Evolutionary conservation across 1,140 invertebrate species (phyloP), one percentile per base, ranked within the genome.

Genomic region (Drosophila kikkawai): DNA sequence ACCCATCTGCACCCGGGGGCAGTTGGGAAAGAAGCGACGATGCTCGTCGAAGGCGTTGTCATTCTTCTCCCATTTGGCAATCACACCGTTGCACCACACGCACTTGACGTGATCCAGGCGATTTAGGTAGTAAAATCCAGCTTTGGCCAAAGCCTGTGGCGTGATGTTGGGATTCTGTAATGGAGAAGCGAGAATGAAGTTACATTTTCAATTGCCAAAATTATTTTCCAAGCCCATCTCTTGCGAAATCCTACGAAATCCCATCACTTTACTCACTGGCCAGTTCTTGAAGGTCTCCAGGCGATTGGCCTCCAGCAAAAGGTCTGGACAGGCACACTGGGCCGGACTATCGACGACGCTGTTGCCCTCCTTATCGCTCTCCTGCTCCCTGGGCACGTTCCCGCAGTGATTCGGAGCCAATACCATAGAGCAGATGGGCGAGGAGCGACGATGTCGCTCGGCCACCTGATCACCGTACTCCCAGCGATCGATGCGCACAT

Each of bases 1-100:
- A 4, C 92, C 91, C 59, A 91, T 80, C 37, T 88, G 80, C 2
- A 91, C 94, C 57, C 94, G 94, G 26, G 93, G 94, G 92, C 97
- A 98, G 59, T 94, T 90, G 2, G 96, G 96, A 92, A 96, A 97
- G 80, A 95, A 95, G 66, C 94, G 92, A 60, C 93, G 92, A 91
- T 98, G 98, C 88, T 98, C 96, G 57, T 93, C 93, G 78, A 96
- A 94, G 7, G 98, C 97, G 85, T 95, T 94, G 93, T 96, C 97
- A 66, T 94, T 95, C 66, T 84, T 91, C 93, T 95, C 95, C 97
- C 96, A 98, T 79, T 95, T 94, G 75, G 93, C 94, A 79, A 96
- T 94, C 45, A 97, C 68, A 95, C 96, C 58, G 95, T 96, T 79
- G 94, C 94, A 93, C 94, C 95, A 98, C 13, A 95, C 96, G 93